Base-by-base conservation (phyloP, 2,113 vertebrate species). In the Neodon shergylaensis region DNA sequence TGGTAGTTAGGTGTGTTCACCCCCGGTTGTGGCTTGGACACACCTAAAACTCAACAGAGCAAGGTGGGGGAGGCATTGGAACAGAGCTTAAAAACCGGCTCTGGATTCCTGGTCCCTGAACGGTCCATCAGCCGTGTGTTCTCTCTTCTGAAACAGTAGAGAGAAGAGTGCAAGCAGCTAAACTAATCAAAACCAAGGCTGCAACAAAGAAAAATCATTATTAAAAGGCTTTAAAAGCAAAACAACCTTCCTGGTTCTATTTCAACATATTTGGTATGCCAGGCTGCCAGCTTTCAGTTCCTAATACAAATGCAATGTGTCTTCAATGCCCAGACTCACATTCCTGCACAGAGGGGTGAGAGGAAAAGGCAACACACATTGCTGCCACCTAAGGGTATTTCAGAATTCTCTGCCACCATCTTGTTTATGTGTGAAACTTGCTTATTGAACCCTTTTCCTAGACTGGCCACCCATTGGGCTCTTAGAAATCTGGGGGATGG, bases 101-200 rank as follows among this genome's bases (percentile, higher is more conserved):
- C 72, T 79, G 68, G 33, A 6, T 52, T 86, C 44, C 61, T 74
- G 70, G 17, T 49, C 49, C 22, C 0, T 4, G 39, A 58, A 36
- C 90, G 92, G 89, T 54, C 11, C 1, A 44, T 66, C 19, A 33
- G 39, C 31, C 3, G 14, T 17, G 5, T 77, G 36, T 70, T 93
- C 47, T 94, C 12, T 10, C 52, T 78, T 11, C 58, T 54, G 31
- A 79, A 49, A 58, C 36, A 31, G 7, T 61, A 58, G 81, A 42
- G 72, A 95, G 77, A 70, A 85, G 84, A 68, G 78, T 82, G 12
- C 74, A 86, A 90, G 82, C 61, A 83, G 39, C 78, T 65, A 31
- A 89, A 66, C 65, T 36, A 6, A 66, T 95, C 65, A 76, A 76
- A 81, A 91, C 31, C 61, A 73, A 86, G 49, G 47, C 33, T 49